Percentiles rank a stretch among this genome's conserved stretches.
Evolutionary conservation across 2,888 invertebrate species (phyloP).

Genomic region (Apamea monoglypha): DNA sequence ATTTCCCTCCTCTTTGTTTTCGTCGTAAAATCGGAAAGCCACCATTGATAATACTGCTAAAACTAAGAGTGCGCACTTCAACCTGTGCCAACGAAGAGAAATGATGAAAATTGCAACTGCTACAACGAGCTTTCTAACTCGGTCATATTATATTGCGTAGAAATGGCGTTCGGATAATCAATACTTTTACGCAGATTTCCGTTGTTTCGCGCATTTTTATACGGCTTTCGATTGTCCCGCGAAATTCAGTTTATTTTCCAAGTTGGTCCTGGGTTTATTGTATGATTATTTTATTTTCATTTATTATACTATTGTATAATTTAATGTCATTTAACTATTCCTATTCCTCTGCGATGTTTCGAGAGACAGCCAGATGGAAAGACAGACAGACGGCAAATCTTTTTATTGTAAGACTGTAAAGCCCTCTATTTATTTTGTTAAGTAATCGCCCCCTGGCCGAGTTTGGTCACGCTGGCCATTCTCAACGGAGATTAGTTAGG

Average conservation of each 20-base stretch:
- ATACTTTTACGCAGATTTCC: slow-evolving; percentile 60
- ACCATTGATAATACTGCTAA: slow-evolving; percentile 17
- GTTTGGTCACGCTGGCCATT: too few relatives aligned
- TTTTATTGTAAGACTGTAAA: neutral
- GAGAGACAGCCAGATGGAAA: neutral
- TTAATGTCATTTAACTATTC: too few relatives aligned
- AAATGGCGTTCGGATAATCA: slow-evolving; percentile 70
- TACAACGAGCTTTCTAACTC: slow-evolving; percentile 20
- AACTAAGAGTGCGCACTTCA: slow-evolving; percentile 4
- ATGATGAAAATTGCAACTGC: neutral
- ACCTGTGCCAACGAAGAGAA: too few relatives aligned
- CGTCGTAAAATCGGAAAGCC: slow-evolving; percentile 45
- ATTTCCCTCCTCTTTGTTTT: slow-evolving; percentile 61
- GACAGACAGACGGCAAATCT: neutral
- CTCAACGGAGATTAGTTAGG: too few relatives aligned
- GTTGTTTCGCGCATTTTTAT: slow-evolving; percentile 16
- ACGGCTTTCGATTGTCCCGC: slow-evolving; percentile 10
- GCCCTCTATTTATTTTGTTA: too few relatives aligned
- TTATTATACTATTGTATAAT: too few relatives aligned
- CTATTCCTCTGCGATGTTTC: neutral
- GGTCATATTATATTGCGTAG: slow-evolving; percentile 67
- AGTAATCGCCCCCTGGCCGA: too few relatives aligned
- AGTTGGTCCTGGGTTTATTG: neutral
- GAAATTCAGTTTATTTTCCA: slow-evolving; percentile 8
- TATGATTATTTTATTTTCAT: too few relatives aligned